Base-by-base conservation (phyloP, 2,797 vertebrate species). In the Gephyroberyx darwinii region DNA sequence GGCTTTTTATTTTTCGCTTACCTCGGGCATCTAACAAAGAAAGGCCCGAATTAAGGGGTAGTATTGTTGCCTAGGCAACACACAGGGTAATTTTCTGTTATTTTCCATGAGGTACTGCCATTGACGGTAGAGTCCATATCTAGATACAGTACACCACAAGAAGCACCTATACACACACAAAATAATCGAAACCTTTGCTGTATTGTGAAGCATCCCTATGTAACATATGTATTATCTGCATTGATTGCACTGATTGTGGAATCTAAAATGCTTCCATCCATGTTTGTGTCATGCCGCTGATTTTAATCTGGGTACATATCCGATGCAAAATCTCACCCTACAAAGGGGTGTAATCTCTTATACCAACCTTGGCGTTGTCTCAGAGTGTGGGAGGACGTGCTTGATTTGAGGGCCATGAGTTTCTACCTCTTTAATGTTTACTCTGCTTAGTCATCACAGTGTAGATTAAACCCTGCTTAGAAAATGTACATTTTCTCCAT, bases 11-110 rank as follows among this genome's bases (percentile, higher is more conserved):
- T 84, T 75, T 43, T 64, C 30, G 1, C 69, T 64, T 64, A 80
- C 86, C 79, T 73, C 76, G 61, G 76, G 81, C 87, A 82, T 89
- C 88, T 86, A 80, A 75, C 75, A 70, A 86, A 91, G 82, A 92
- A 88, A 87, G 83, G 57, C 77, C 71, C 74, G 92, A 93, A 94
- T 94, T 90, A 90, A 80, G 85, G 92, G 93, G 85, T 93, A 82
- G 92, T 84, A 88, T 86, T 90, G 94, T 95, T 94, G 88, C 92
- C 92, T 79, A 79, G 93, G 92, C 86, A 94, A 95, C 93, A 84
- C 26, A 62, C 55, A 14, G 84, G 88, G 87, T 90, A 91, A 93
- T 93, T 93, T 94, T 87, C 86, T 89, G 82, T 88, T 85, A 92
- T 94, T 92, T 92, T 88, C 81, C 63, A 8, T 71, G 81, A 71